Evolutionary conservation across 64 coral and sea anemone species (phyloP), one percentile per base, ranked within the genome.

Genomic region (Anthopleura sola): DNA sequence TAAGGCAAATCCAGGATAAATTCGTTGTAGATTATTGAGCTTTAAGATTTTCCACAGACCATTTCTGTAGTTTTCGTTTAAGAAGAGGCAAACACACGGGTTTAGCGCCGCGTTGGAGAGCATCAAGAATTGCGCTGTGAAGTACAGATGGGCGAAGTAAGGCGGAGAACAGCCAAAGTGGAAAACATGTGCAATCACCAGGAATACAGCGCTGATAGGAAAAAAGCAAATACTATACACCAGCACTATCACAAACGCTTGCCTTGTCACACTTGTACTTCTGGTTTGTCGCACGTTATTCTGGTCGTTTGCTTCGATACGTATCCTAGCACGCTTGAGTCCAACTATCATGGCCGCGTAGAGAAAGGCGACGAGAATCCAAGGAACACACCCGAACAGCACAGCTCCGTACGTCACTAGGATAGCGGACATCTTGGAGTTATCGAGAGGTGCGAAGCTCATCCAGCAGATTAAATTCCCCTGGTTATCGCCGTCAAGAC

Each of bases 41-140:
- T 29, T 53, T 29, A 83, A 24, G 8, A 83, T 36, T 36, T 49
- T 60, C 48, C 82, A 60, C 31, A 83, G 47, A 17, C 82, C 82
- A 60, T 83, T 83, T 26, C 82, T 38, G 50, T 83, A 83, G 55
- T 83, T 83, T 37, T 83, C 82, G 32, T n/a, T 83, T 5, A 83
- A 36, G 55, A 83, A 83, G 37, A 83, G 47, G 16, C 82, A 83
- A 16, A 83, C 47, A 20, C 82, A 83, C 12, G 82, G 82, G 50
- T 83, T 83, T 19, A 83, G n/a, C n/a, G 47, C 82, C 6, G 82
- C 32, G 32, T 83, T 83, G 1, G 50, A 50, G 50, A 83, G 29
- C 49, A 83, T 37, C 82, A 83, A 18, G 47, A 83, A 83, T 21
- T 60, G 29, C 9, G 82, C 50, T 1, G 82, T 6, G 21, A 83